Base-by-base conservation (phyloP, 2,113 vertebrate genomes). In the Zosterops lateralis region DNA sequence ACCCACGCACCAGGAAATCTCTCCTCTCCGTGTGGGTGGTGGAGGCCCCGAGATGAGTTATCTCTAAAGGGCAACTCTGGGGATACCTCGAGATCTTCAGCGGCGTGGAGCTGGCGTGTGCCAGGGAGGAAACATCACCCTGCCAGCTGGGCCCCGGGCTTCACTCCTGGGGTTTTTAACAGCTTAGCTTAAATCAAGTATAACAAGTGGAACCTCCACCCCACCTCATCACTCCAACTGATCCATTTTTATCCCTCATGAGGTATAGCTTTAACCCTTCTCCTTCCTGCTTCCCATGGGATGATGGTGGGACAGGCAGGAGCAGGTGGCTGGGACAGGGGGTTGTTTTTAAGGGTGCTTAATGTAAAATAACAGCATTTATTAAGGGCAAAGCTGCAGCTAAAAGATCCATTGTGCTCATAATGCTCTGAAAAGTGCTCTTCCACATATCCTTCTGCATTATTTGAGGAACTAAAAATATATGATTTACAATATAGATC, bases 41-140 rank as follows among this genome's bases (percentile, higher is more conserved):
- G 97, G 96, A 76, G 96, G 97, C 96, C 97, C 96, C 28, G 24
- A 96, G 96, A 96, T 96, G 97, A 94, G 92, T 97, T 97, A 97
- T 98, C 97, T 98, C 96, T 94, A 97, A 98, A 98, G 98, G 96
- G 97, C 88, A 32, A 88, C 96, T 98, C 97, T 97, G 96, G 98
- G 98, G 98, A 98, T 98, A 97, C 98, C 98, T 97, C 84, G 84
- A 96, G 92, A 93, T 93, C 89, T 94, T 95, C 96, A 84, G 75
- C 8, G 10, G 82, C 1, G 80, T 92, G 97, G 96, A 97, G 97
- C 96, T 10, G 29, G 95, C 66, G 18, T 3, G 2, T 26, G 6
- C 73, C 10, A 3, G 20, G 31, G 51, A 87, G 84, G 89, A 95
- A 94, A 93, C 26, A 44, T 44, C 91, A 75, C 28, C 20, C 2